phyloP scores from a whole-genome alignment of 30 jellyfish, hydroid and myxozoan genomes.

The Sanderia malayensis region DNA sequence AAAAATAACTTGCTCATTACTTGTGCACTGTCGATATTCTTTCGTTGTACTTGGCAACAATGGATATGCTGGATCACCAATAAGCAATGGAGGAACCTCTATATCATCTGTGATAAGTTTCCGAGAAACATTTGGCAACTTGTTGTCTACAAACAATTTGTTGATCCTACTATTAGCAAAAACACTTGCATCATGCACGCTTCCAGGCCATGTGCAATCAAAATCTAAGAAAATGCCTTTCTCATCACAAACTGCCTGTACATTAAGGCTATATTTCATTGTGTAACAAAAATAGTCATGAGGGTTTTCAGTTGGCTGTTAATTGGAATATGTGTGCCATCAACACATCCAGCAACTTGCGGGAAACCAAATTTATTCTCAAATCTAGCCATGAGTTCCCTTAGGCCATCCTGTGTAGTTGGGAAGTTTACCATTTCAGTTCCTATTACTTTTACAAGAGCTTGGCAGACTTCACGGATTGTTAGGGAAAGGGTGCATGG shows the following conservation, averaged over 20 bases:
- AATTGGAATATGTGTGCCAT: too few relatives aligned
- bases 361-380: slow-evolving; percentile 27
- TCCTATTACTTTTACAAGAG: background rate
- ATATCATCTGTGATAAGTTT: too few relatives aligned
- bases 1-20: too few relatives aligned
- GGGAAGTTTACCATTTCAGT: background rate
- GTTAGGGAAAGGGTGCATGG: slow-evolving; percentile 33
- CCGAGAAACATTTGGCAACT: slow-evolving; percentile 21
- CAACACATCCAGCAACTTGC: too few relatives aligned
- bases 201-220: slow-evolving; percentile 55
- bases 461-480: slow-evolving; percentile 20
- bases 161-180: slow-evolving; percentile 25
- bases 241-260: slow-evolving; percentile 51
- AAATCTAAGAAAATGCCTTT: slow-evolving; percentile 36
- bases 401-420: background rate
- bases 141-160: background rate
- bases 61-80: slow-evolving; percentile 52
- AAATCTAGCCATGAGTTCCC: slow-evolving; percentile 49
- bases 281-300: too few relatives aligned
- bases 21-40: too few relatives aligned
- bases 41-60: slow-evolving; percentile 24
- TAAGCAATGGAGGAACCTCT: slow-evolving; percentile 36
- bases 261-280: slow-evolving; percentile 43
- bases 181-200: slow-evolving; percentile 66
- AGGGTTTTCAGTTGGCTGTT: too few relatives aligned